A percentile compares a stretch with the other conserved stretches of the same genome.
These are phyloP conservation scores for Kuschelorhynchus macadamiae DNA, from an alignment of 2,888 invertebrate genomes.

Conservation along the genomic window DNA sequence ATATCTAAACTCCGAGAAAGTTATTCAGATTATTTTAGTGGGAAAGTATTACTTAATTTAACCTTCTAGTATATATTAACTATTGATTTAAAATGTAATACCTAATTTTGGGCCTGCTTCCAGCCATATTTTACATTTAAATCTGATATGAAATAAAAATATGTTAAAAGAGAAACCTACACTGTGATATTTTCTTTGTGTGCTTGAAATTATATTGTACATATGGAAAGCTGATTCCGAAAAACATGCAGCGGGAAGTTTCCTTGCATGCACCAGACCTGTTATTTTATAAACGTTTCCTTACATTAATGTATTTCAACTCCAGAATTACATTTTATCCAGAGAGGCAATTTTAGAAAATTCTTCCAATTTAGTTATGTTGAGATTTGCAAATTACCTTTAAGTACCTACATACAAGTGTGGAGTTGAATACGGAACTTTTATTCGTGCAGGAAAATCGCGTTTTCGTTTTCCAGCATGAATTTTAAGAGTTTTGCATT, in stretches of 20 bases:
- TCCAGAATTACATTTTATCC: slow-evolving; percentile 16
- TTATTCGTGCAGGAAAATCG: neutral
- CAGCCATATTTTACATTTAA: no score
- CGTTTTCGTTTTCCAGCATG: neutral
- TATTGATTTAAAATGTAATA: no score
- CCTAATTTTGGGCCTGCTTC: no score
- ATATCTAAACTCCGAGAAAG: no score
- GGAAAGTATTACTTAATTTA: no score
- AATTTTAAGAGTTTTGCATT: neutral
- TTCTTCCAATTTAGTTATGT: slow-evolving; percentile 9
- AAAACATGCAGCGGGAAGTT: neutral
- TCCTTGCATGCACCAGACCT: slow-evolving; percentile 16
- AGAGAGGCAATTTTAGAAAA: slow-evolving; percentile 12
- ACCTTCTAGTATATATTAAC: no score
- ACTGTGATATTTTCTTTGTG: no score
- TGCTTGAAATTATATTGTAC: no score
- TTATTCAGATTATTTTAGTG: no score
- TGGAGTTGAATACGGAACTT: slow-evolving; percentile 5
- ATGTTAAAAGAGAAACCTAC: no score
- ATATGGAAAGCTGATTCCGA: no score
- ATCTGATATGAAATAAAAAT: no score
- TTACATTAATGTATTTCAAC: slow-evolving; percentile 17
- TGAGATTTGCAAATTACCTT: slow-evolving; percentile 7
- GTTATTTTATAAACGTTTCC: slow-evolving; percentile 20
- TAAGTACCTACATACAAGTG: slow-evolving; percentile 7